Evolutionary conservation across 2,888 invertebrate species (phyloP).

Genomic region (Pherbina coryleti): DNA sequence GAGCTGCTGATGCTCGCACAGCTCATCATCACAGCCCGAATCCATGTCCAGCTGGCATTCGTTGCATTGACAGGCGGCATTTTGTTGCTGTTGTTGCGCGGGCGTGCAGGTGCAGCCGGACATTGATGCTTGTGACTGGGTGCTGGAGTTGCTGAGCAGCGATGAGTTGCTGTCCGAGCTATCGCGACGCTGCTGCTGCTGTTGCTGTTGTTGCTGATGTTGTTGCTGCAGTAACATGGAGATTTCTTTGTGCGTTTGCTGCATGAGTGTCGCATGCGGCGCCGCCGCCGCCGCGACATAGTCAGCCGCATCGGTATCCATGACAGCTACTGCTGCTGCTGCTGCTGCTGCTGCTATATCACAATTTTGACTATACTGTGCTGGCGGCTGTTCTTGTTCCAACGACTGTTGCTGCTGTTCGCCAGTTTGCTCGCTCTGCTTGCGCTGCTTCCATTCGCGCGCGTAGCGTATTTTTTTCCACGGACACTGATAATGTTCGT

Average conservation of each 20-base stretch:
- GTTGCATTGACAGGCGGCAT: constrained; percentile 54
- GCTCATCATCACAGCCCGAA: constrained; percentile 67
- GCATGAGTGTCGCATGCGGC: constrained; percentile 36
- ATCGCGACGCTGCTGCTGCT: constrained; percentile 64
- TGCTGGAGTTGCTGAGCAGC: constrained; percentile 67
- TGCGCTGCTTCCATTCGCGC: constrained; percentile 67
- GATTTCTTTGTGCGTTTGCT: constrained; percentile 56
- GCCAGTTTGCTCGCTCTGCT: constrained; percentile 54
- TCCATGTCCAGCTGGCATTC: constrained; percentile 59
- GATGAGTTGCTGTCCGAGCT: constrained; percentile 69
- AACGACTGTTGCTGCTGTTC: constrained; percentile 46
- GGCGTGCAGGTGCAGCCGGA: constrained; percentile 62
- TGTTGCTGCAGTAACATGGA: constrained; percentile 58
- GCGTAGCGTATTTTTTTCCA: constrained; percentile 70
- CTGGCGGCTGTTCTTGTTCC: constrained; percentile 37
- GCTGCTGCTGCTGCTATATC: constrained; percentile 12
- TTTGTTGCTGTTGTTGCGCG: constrained; percentile 66
- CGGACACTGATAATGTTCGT: constrained; percentile 67
- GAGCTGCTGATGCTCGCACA: constrained; percentile 58
- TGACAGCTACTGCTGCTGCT: constrained; percentile 46
- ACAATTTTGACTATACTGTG: constrained; percentile 13
- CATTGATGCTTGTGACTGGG: constrained; percentile 53
- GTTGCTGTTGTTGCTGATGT: constrained; percentile 60
- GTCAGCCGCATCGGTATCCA: constrained; percentile 45
- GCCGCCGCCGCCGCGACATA: constrained; percentile 38